Conservation (phyloP, 2,888 invertebrate species). For the Synanthedon andrenaeformis region DNA sequence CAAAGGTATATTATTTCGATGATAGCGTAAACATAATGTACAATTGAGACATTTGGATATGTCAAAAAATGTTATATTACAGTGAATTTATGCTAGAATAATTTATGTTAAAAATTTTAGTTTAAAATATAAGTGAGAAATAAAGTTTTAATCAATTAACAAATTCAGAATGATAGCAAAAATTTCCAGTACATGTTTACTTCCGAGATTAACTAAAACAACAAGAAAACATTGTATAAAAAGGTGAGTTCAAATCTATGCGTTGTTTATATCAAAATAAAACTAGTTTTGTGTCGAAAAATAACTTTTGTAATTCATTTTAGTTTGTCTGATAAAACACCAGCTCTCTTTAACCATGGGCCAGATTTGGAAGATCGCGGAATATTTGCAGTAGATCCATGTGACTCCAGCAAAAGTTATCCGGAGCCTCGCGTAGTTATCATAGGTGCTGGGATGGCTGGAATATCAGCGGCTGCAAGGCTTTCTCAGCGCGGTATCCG, state of each 20-base stretch:
- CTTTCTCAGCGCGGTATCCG: slow-evolving; percentile 76
- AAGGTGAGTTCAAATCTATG: no score
- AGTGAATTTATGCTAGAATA: no score
- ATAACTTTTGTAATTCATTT: no score
- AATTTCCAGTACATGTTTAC: slow-evolving; percentile 20
- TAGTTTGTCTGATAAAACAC: slow-evolving; percentile 7
- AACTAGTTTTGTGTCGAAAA: no score
- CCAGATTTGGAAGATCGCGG: slow-evolving; percentile 44
- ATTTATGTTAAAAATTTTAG: no score
- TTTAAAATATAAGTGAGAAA: no score
- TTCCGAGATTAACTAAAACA: slow-evolving; percentile 14
- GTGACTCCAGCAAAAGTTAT: slow-evolving; percentile 34
- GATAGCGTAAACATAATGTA: no score
- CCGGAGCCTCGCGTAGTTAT: slow-evolving; percentile 77
- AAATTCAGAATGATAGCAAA: slow-evolving; percentile 19
- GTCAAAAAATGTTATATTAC: no score
- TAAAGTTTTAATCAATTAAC: neutral
- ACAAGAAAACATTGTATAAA: no score
- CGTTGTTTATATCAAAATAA: no score
- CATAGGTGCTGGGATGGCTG: slow-evolving; percentile 84
- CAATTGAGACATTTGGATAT: no score
- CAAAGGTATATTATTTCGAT: no score
- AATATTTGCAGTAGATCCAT: slow-evolving; percentile 38
- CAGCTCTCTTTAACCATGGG: slow-evolving; percentile 27
- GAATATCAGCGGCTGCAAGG: slow-evolving; percentile 81